Evolutionary conservation across 2,888 invertebrate species (phyloP).

Genomic region (Meteorus cinctellus): DNA sequence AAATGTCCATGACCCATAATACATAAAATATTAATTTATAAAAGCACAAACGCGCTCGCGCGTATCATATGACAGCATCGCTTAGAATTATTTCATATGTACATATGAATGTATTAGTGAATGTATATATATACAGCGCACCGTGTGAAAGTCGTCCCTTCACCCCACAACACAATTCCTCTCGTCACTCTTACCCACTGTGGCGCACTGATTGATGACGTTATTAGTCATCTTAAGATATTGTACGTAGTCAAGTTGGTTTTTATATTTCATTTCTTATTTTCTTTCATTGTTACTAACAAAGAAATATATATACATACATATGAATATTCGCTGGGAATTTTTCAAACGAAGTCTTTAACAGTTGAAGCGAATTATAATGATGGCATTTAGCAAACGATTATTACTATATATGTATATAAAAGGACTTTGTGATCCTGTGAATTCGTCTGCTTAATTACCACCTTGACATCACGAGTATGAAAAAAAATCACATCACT

Average conservation of each 20-base stretch:
- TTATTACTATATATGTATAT: background rate
- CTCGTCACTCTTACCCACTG: background rate
- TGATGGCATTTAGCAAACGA: slow-evolving; percentile 36
- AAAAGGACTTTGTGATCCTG: background rate
- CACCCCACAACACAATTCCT: background rate
- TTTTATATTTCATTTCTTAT: slow-evolving; percentile 15
- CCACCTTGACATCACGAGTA: background rate
- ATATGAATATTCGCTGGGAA: background rate
- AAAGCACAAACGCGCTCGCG: slow-evolving; percentile 62
- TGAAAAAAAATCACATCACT: background rate
- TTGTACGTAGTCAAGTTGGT: slow-evolving; percentile 32
- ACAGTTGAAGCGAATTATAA: slow-evolving; percentile 35
- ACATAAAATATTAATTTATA: slow-evolving; percentile 58
- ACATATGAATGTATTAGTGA: background rate
- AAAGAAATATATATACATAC: slow-evolving; percentile 2
- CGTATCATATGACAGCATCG: slow-evolving; percentile 66
- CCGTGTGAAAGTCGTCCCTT: slow-evolving; percentile 38
- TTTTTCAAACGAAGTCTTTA: background rate
- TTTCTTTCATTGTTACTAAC: slow-evolving; percentile 1
- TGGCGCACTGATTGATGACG: slow-evolving; percentile 65
- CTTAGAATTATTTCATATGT: slow-evolving; percentile 55
- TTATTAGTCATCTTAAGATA: slow-evolving; percentile 65
- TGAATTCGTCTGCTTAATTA: background rate
- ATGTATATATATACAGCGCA: slow-evolving; percentile 6
- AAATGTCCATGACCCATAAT: slow-evolving; percentile 62